phyloP scores from a whole-genome alignment of 2,888 invertebrate species.

The Phragmatobia fuliginosa region DNA sequence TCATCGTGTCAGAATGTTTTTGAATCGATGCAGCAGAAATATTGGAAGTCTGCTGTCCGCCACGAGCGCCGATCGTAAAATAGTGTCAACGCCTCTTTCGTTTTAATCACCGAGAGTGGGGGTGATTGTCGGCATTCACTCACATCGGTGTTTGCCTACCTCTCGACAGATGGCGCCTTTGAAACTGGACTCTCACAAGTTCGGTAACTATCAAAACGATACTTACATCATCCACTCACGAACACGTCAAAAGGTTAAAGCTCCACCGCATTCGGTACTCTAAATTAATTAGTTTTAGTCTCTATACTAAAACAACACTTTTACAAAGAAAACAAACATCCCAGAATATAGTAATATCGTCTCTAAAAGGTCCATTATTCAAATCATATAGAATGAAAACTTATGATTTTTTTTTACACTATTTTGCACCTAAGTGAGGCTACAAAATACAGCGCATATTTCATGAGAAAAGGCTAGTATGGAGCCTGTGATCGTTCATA shows the following conservation, averaged over 20 bases:
- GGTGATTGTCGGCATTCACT: conserved; percentile 80
- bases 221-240: conserved; percentile 74
- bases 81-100: conserved; percentile 83
- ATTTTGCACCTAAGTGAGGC: conserved; percentile 58
- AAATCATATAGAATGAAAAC: conserved; percentile 47
- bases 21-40: conserved; percentile 65
- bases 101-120: conserved; percentile 85
- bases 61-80: conserved; percentile 74
- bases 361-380: conserved; percentile 20
- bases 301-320: background rate
- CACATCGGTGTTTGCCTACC: conserved; percentile 77
- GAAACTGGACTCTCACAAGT: conserved; percentile 74
- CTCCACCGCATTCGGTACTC: conserved; percentile 47
- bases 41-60: conserved; percentile 67
- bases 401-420: conserved; percentile 58
- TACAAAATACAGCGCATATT: conserved; percentile 66
- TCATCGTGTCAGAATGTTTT: conserved; percentile 27
- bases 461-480: conserved; percentile 63
- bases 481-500: conserved; percentile 72
- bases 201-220: conserved; percentile 70
- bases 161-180: conserved; percentile 80
- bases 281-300: conserved; percentile 55
- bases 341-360: background rate
- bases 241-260: conserved; percentile 62
- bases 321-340: background rate